Evolutionary conservation across 2,113 vertebrate species (phyloP).

Genomic region (Indicator indicator): DNA sequence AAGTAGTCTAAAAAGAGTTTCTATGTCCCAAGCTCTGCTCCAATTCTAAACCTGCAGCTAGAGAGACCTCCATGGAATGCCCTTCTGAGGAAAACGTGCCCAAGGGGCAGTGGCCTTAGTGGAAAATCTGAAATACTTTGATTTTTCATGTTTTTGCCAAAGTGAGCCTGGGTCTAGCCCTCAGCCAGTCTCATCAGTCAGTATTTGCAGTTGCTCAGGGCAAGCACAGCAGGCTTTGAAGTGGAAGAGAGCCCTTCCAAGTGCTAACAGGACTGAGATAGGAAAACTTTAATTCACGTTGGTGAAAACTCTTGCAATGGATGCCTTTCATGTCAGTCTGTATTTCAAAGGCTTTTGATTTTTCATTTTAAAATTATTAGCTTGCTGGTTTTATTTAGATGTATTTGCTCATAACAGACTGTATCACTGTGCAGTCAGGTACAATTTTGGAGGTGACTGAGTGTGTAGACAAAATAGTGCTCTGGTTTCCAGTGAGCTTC

Average conservation of each 20-base stretch:
- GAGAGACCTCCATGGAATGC: not conserved
- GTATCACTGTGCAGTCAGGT: not conserved
- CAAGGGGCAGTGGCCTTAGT: not conserved
- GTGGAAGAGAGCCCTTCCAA: not conserved
- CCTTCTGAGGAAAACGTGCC: not conserved
- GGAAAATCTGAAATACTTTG: not conserved
- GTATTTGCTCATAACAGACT: not conserved
- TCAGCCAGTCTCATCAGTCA: not conserved
- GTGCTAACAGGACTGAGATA: not conserved
- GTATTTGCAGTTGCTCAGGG: not conserved
- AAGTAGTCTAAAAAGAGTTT: not conserved
- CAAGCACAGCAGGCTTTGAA: not conserved
- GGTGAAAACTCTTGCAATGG: not conserved
- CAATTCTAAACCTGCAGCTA: not conserved
- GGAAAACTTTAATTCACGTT: not conserved
- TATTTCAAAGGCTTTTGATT: not conserved
- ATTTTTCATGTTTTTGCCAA: not conserved
- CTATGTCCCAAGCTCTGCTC: not conserved
- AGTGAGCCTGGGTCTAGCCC: not conserved
- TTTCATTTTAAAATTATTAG: not conserved
- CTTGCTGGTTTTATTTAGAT: not conserved
- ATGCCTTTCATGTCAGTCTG: not conserved
- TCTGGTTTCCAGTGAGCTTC: not conserved
- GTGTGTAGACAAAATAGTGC: fast-evolving
- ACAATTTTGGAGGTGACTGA: fast-evolving